Percentiles rank a stretch among this genome's conserved stretches.
Conservation (phyloP, 1,140 invertebrate genomes). For the Frieseomelitta varia region DNA sequence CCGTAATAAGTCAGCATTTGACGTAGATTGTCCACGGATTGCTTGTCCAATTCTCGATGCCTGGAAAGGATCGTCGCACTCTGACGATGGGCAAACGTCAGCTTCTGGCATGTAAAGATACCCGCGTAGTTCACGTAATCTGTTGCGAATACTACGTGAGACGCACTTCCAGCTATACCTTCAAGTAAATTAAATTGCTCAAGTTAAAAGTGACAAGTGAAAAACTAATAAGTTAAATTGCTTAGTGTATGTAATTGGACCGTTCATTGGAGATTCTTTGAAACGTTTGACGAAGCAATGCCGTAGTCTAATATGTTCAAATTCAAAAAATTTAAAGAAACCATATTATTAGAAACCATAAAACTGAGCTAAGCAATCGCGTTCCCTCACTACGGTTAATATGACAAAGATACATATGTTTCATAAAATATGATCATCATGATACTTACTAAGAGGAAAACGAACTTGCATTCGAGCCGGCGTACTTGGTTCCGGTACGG, state of each 20-base stretch:
- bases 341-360: too few relatives aligned
- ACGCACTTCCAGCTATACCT: slow-evolving; percentile 89
- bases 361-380: background rate
- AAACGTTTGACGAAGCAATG: background rate
- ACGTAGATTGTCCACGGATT: slow-evolving; percentile 87
- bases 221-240: slow-evolving; percentile 2
- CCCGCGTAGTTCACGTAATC: slow-evolving; percentile 90
- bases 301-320: background rate
- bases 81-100: slow-evolving; percentile 87
- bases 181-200: slow-evolving; percentile 13
- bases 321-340: background rate
- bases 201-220: too few relatives aligned
- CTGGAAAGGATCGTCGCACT: slow-evolving; percentile 91
- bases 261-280: background rate
- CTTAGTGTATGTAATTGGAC: background rate
- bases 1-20: slow-evolving; percentile 84
- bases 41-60: slow-evolving; percentile 86
- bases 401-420: background rate
- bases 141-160: slow-evolving; percentile 88
- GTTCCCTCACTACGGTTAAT: too few relatives aligned
- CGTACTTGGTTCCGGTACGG: slow-evolving; percentile 85
- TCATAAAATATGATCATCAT: too few relatives aligned
- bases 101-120: slow-evolving; percentile 90
- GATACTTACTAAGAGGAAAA: slow-evolving; percentile 91
- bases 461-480: slow-evolving; percentile 88